Evolutionary conservation across 2,113 vertebrate species (phyloP).

Genomic region (Lathamus discolor): DNA sequence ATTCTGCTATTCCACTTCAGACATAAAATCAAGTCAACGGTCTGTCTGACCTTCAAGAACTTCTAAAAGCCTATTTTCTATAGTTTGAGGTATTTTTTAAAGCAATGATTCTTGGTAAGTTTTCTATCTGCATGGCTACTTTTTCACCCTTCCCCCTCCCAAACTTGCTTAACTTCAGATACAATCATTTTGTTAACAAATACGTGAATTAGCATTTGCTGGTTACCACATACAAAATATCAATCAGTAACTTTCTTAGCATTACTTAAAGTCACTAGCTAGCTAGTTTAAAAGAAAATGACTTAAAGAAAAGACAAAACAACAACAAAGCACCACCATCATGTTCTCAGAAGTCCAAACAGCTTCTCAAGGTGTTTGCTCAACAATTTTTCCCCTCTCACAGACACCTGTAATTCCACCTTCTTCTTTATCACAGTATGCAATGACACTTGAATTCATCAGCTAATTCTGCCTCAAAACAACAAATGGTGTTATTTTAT

Average conservation of each 20-base stretch:
- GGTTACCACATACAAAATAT: neutral
- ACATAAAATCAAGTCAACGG: neutral
- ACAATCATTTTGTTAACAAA: neutral
- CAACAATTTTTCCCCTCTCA: neutral
- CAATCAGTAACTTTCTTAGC: neutral
- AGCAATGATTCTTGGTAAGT: neutral
- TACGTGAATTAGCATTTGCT: neutral
- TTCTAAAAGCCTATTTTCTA: neutral
- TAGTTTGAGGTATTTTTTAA: neutral
- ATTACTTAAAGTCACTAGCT: neutral
- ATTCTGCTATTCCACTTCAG: neutral
- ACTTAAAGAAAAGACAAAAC: neutral
- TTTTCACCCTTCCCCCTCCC: neutral
- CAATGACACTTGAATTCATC: neutral
- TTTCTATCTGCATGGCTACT: neutral
- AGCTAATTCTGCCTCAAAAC: neutral
- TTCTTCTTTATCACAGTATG: neutral
- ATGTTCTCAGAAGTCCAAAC: neutral
- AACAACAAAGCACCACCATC: neutral
- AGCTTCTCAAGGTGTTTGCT: neutral
- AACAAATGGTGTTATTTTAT: neutral
- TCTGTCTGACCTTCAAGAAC: neutral
- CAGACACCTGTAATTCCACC: neutral
- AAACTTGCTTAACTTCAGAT: neutral
- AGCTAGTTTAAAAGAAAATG: neutral